A percentile compares a stretch with the other conserved stretches of the same genome.
phyloP scores from a whole-genome alignment of 2,113 vertebrate genomes.

The Passer montanus region DNA sequence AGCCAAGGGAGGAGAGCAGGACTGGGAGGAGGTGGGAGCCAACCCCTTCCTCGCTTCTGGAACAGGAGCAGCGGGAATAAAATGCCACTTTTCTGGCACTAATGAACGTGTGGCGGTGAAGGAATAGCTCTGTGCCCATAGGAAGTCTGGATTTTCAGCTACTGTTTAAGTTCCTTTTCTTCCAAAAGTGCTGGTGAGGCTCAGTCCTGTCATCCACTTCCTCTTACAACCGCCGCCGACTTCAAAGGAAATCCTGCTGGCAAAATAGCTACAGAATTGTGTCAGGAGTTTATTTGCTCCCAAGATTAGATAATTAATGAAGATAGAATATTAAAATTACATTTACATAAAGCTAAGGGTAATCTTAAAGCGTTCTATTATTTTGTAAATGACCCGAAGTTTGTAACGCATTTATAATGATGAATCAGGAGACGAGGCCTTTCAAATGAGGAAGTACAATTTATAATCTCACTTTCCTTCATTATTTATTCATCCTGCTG shows the following conservation, averaged over 20 bases:
- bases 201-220: neutral
- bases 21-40: neutral
- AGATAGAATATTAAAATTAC: constrained; percentile 19
- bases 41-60: neutral
- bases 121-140: neutral
- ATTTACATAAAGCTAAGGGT: constrained; percentile 54
- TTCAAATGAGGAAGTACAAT: neutral
- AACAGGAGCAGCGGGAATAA: neutral
- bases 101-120: neutral
- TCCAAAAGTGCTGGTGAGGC: neutral
- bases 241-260: constrained; percentile 61
- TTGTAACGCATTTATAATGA: neutral
- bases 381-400: neutral
- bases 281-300: constrained; percentile 57
- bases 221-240: neutral
- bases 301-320: constrained; percentile 49
- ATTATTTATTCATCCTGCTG: neutral
- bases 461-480: neutral
- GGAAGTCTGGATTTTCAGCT: neutral
- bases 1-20: neutral
- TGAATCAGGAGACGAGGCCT: neutral
- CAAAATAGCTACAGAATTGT: constrained; percentile 43
- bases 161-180: neutral
- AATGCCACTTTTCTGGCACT: neutral
- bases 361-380: neutral